These are phyloP conservation scores for Acropora yongei DNA, from an alignment of 64 coral and sea anemone genomes.

Conservation along the genomic window DNA sequence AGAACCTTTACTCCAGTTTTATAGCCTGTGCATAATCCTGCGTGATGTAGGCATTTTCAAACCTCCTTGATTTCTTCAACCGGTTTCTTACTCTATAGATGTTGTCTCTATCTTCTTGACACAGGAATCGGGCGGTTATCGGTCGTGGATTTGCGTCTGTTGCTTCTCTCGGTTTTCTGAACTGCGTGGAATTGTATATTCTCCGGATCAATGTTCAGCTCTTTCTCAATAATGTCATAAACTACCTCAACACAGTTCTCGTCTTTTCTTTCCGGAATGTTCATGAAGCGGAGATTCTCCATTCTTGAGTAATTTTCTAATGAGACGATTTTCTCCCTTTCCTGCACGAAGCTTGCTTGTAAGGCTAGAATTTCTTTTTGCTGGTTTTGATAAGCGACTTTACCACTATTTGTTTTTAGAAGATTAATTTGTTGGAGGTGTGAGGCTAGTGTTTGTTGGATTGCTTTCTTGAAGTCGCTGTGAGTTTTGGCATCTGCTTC, in stretches of 20 bases:
- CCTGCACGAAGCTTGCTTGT: background rate
- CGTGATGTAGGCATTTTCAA: conserved; percentile 25
- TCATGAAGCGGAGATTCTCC: too few species aligned
- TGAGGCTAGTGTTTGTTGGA: background rate
- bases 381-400: background rate
- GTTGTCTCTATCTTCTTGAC: background rate
- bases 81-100: background rate
- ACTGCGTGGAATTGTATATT: background rate
- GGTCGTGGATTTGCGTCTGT: background rate
- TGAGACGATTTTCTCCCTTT: background rate
- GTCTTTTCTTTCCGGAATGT: background rate
- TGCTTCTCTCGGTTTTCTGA: background rate
- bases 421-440: background rate
- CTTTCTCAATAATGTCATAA: background rate
- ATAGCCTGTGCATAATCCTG: conserved; percentile 32
- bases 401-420: background rate
- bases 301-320: background rate
- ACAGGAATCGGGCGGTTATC: background rate
- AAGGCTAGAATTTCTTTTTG: background rate
- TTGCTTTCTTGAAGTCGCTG: background rate
- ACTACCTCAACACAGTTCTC: background rate
- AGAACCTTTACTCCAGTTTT: background rate
- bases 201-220: background rate
- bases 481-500: too few species aligned
- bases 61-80: background rate